Base-by-base conservation (phyloP, 2,888 invertebrate species). In the Nomada ruficornis region DNA sequence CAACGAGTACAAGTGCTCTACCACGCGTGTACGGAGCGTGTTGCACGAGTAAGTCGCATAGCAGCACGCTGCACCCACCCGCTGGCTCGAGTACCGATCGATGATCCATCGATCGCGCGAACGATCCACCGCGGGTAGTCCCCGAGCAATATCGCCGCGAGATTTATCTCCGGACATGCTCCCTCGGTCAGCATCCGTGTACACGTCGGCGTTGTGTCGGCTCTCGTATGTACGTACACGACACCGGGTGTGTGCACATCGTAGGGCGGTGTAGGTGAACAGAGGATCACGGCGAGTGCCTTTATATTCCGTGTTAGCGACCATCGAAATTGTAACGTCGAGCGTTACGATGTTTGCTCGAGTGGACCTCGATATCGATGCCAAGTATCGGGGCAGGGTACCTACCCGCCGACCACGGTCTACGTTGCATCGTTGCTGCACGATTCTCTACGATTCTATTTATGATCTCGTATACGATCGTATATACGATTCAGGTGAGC, bases 81-180 rank as follows among this genome's bases (percentile, higher is more conserved):
- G 87, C 85, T 86, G 85, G 67, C 77, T 63, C 50, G 68, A 75
- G 76, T 63, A 67, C 59, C 85, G 85, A 87, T 82, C 85, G 82
- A 86, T 86, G 89, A 89, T 88, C 85, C 82, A 89, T 89, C 87
- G 89, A 86, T 86, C 85, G 89, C 84, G 84, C 89, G 83, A 86
- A 87, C 84, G 85, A 84, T 85, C 83, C 88, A 71, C 87, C 78
- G 79, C 83, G 79, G 85, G 81, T 81, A 82, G 86, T 78, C 83
- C 74, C 20, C 59, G 64, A 52, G 11, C 88, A 83, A 87, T 87
- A 87, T 83, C 77, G 68, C 80, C 80, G 76, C 65, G 62, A 87
- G 86, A 87, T 87, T 81, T 81, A 87, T 87, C 86, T 81, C 42
- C 42, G 62, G 62, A 79, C 87, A 64, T 65, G 83, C 71, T 83